A percentile compares a stretch with the other conserved stretches of the same genome.
These are phyloP conservation scores for Catalaphyllia jardinei DNA, from an alignment of 64 coral and sea anemone genomes.

Conservation along the genomic window DNA sequence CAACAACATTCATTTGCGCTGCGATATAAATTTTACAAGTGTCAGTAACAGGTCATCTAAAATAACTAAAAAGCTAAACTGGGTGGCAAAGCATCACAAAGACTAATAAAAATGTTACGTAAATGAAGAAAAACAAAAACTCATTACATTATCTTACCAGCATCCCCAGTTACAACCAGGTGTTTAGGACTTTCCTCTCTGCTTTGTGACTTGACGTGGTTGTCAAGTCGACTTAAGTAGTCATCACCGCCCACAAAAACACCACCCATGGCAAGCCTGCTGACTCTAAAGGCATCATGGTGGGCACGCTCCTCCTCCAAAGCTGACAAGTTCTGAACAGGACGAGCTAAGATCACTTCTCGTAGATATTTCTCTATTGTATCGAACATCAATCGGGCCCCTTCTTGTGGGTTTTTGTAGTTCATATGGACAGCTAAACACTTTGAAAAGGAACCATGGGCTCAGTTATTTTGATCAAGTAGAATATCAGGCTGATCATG, in stretches of 20 bases:
- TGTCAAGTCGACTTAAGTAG: constrained; percentile 67
- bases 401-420: constrained; percentile 79
- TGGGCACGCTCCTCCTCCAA: constrained; percentile 61
- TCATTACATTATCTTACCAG: constrained; percentile 43
- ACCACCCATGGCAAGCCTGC: constrained; percentile 82
- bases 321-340: constrained; percentile 40
- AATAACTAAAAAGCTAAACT: too few relatives aligned
- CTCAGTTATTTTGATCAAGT: background rate
- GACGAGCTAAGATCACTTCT: constrained; percentile 52
- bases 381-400: constrained; percentile 79
- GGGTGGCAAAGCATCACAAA: background rate
- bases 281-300: constrained; percentile 75
- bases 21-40: too few relatives aligned
- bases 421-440: constrained; percentile 85
- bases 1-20: too few relatives aligned
- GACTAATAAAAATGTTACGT: background rate
- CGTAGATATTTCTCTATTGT: constrained; percentile 78
- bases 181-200: constrained; percentile 7
- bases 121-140: background rate
- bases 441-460: background rate
- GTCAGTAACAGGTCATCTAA: too few relatives aligned
- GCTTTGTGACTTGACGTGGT: background rate
- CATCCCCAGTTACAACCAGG: constrained; percentile 62
- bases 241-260: constrained; percentile 73
- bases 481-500: background rate